Evolutionary conservation across 2,113 vertebrate genomes (phyloP), one percentile per base, ranked within the genome.

Genomic region (Lepus timidus): DNA sequence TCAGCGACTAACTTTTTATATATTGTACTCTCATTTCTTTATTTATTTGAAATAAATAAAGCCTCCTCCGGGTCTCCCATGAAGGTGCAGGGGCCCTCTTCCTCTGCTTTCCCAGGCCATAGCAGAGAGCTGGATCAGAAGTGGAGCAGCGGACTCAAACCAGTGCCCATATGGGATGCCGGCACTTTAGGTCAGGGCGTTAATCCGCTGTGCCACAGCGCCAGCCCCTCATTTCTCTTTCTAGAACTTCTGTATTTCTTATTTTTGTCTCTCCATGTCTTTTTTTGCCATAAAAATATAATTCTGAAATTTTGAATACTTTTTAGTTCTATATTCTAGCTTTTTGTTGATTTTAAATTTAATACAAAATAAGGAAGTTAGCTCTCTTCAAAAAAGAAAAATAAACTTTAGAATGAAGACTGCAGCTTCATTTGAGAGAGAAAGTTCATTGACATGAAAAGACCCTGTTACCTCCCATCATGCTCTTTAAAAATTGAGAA

Each of bases 401-500:
- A 74, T 74, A 61, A 93, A 58, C 80, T 44, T 91, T 65, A 61
- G 74, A 83, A 73, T 33, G 25, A 74, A 19, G 3, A 89, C 23
- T 78, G 2, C 31, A 83, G 27, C 86, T 97, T 95, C 58, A 78
- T 67, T 9, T 10, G 6, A n/a, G 23, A 8, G 20, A 3, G 1
- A 9, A 39, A 20, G 1, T 17, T 49, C 8, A 68, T 85, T 94
- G 82, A 39, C 33, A 75, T 83, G 61, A 95, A 80, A 89, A 73
- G 23, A 8, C 64, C 13, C 83, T 4, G 70, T 36, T 82, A 8
- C 1, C 10, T 49, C 19, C 10, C 62, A 31, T 78, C 5, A 88
- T 11, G 58, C 13, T 20, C 55, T 74, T 94, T 70, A 68, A 90
- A 97, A 96, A 51, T 25, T 94, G 12, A 84, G 19, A 91, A 75